Evolutionary conservation across 1,140 invertebrate species (phyloP), one percentile per base, ranked within the genome.

Genomic region (Rhyacophila brunnea): DNA sequence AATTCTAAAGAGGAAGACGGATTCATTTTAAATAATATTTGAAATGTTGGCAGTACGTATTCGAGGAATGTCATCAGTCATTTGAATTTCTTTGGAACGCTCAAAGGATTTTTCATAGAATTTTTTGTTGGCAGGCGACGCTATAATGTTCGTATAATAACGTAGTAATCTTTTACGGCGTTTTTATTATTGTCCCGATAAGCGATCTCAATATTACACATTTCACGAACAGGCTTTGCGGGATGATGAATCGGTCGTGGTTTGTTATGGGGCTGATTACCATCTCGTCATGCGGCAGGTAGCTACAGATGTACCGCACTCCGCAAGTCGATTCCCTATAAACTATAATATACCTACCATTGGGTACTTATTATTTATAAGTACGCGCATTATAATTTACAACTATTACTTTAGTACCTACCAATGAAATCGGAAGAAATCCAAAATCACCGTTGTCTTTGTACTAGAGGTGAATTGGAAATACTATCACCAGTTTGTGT

Each of bases 1-100:
- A 28, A 28, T 28, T 28, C 23, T 5, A 28, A 55, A 55, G 19
- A 13, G 28, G 11, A 46, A 55, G 48, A 51, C 56, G 45, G 57
- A 59, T 59, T 15, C 57, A 44, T 59, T 59, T 53, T 35, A 45
- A 59, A 59, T 32, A 36, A 45, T 59, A 45, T 36, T 46, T 13
- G 38, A 15, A n/a, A 40, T 28, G 23, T 15, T 52, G 49, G 49
- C 49, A 23, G 38, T 35, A 28, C 46, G 42, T 53, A 45, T 58
- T 55, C 36, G 10, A 40, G 54, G 62, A 59, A 64, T 64, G 62
- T 60, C 62, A 64, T 64, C 62, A 55, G 62, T 64, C 62, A 64
- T 64, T 35, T n/a, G 38, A 7, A 6, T 42, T 40, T 40, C 38
- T n/a, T n/a, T 40, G 4, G 43, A 15, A 17, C n/a, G 14, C 43